These are phyloP conservation scores for Zelleria hepariella DNA, from an alignment of 2,888 invertebrate species.

Conservation along the genomic window DNA sequence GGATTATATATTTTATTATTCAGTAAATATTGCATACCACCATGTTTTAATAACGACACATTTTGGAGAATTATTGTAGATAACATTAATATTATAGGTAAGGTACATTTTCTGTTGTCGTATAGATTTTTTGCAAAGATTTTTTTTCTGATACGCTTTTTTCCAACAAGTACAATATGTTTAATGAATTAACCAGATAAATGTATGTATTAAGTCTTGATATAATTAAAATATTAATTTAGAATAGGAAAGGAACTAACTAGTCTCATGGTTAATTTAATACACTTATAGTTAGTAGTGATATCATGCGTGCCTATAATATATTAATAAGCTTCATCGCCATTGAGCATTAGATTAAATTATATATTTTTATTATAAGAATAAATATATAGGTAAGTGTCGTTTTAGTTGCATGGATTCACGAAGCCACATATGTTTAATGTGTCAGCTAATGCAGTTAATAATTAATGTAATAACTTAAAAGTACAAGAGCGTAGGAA, in stretches of 20 bases:
- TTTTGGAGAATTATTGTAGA: neutral
- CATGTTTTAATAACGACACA: neutral
- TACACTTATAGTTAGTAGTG: constrained; percentile 53
- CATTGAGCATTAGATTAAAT: constrained; percentile 5
- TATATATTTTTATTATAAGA: constrained; percentile 1
- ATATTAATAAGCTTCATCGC: constrained; percentile 7
- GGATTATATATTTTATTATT: neutral
- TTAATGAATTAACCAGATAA: neutral
- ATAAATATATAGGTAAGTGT: no score
- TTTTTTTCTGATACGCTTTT: constrained; percentile 51
- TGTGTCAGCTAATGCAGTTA: no score
- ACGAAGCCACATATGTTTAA: no score
- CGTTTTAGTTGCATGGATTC: neutral
- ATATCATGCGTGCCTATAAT: constrained; percentile 59
- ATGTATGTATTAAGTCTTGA: neutral
- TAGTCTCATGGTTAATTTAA: constrained; percentile 62
- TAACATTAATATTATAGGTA: constrained; percentile 11
- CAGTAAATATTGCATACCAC: constrained; percentile 6
- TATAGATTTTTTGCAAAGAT: constrained; percentile 32
- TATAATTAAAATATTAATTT: constrained; percentile 34
- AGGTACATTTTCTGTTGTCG: no score
- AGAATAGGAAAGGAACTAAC: constrained; percentile 59
- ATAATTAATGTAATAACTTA: no score
- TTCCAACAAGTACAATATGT: constrained; percentile 59
- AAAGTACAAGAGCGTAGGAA: neutral